Base-by-base conservation (phyloP, 1,140 invertebrate genomes). In the Lasioglossum albipes region DNA sequence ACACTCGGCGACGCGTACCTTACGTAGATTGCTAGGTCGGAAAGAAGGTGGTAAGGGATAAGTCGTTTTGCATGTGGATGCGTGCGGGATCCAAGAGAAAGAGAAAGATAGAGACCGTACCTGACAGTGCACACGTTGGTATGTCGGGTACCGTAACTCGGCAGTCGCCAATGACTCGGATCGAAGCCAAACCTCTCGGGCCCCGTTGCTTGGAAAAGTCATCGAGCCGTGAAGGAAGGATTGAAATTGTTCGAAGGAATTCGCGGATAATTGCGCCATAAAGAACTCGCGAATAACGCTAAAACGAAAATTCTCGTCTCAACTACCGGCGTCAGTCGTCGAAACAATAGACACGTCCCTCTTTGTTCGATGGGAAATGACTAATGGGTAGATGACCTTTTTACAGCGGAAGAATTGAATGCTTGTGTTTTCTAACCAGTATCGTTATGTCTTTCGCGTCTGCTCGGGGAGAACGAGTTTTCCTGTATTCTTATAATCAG, bases 11-110 rank as follows among this genome's bases (percentile, higher is more conserved):
- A 9, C 67, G 52, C 27, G 89, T 90, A 87, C 84, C 86, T 71
- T 89, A 84, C 85, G 85, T 88, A 87, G 79, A 78, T 84, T 82
- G 81, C 65, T 87, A 85, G 85, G 84, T 85, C 84, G 87, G 67
- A 87, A 81, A 87, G 71, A 81, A 85, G 74, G 82, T 83, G 82
- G 81, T 62, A 64, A 52, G 67, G 65, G 45, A 61, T 27, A 62
- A 31, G 73, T 57, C 65, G 52, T 2, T 79, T 80, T 59, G 72
- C 83, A 73, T 75, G 74, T 81, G 45, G 70, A 85, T 70, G 36
- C 57, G 70, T 57, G 13, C n/a, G 20, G 0, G 57, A 7, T 9
- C 57, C 20, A 22, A 22, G 41, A 45, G 80, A 66, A 22, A 18
- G 52, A 54, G 20, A 36, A 5, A 36, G 36, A 36, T 36, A 36